Base-by-base conservation (phyloP, 2,797 vertebrate genomes). In the Toxotes lorentzi region DNA sequence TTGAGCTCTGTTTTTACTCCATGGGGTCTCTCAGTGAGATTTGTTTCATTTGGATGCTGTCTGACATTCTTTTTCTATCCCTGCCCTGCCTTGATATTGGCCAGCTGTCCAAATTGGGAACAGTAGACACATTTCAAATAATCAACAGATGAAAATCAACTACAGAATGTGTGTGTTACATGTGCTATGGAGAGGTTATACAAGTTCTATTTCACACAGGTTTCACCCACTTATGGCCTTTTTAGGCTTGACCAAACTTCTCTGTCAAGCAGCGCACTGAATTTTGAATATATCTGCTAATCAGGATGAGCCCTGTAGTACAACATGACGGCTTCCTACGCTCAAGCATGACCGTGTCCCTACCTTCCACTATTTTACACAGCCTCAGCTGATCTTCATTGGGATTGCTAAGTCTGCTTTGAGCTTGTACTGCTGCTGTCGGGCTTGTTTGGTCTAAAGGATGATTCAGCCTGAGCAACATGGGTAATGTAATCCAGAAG, bases 21-120 rank as follows among this genome's bases (percentile, higher is more conserved):
- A n/a, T 13, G n/a, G 27, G 24, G 47, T 71, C 59, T 70, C 74
- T 59, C 70, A 35, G 71, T 77, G 61, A 87, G 80, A 81, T 78
- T 75, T 89, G 83, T 91, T 94, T 92, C 61, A 77, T 89, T 94
- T 94, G 92, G 87, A 91, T 19, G 38, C 76, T 32, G 73, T 71
- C 79, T 84, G 72, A 89, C 88, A 93, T 95, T 94, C 89, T 84
- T 88, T 79, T 78, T 80, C 80, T 64, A 62, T 81, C 67, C 72
- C 69, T 73, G 70, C 43, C 70, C 70, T 73, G 30, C 58, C 64
- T 80, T 81, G 56, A 76, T 79, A 41, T 60, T 74, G 76, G 61
- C 60, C 70, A 70, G 75, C 70, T 64, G 75, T 88, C 70, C 73
- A 45, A 70, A 63, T 81, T 69, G 60, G 45, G 47, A 85, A 82